Base-by-base conservation (phyloP, 2,113 vertebrate genomes). In the Anhinga anhinga region DNA sequence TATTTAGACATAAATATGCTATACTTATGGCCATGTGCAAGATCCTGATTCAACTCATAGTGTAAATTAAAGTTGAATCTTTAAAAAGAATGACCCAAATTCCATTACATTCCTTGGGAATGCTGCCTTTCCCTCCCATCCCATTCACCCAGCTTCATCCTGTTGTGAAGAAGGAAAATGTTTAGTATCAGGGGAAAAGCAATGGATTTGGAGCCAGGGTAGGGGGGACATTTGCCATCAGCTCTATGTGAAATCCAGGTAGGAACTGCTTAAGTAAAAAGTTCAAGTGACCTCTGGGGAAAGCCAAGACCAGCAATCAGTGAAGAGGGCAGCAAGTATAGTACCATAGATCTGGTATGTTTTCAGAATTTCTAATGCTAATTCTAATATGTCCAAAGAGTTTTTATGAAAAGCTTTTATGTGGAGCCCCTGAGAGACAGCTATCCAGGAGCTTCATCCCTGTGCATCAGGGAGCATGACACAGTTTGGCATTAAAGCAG, bases 331-430 rank as follows among this genome's bases (percentile, higher is more conserved):
- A 92, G 55, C 49, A 56, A 59, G 49, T 21, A 29, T 7, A 80
- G 71, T 13, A 18, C 47, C n/a, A 15, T 8, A 47, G 15, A 49
- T 38, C 73, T 25, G 30, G 61, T 36, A 16, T 16, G 25, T 14
- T 70, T 18, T 69, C 63, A 63, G 32, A 55, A 59, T 56, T 88
- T 40, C 59, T 52, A 6, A 76, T 36, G 10, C 5, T 4, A 6
- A 76, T 36, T 11, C 5, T 4, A 2, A 65, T 50, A 56, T 69
- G 40, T 23, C 27, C 42, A 38, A n/a, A 36, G 0, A 16, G 20
- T n/a, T 90, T 40, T 14, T 11, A 40, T 34, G 15, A 38, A 15
- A 45, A 73, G 2, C 2, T 21, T n/a, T 10, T 0, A 0, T 1
- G 18, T 52, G 47, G 50, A 42, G 45, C 5, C 3, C 23, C 22